phyloP scores from a whole-genome alignment of 2,113 vertebrate species.

The Serilophus lunatus region DNA sequence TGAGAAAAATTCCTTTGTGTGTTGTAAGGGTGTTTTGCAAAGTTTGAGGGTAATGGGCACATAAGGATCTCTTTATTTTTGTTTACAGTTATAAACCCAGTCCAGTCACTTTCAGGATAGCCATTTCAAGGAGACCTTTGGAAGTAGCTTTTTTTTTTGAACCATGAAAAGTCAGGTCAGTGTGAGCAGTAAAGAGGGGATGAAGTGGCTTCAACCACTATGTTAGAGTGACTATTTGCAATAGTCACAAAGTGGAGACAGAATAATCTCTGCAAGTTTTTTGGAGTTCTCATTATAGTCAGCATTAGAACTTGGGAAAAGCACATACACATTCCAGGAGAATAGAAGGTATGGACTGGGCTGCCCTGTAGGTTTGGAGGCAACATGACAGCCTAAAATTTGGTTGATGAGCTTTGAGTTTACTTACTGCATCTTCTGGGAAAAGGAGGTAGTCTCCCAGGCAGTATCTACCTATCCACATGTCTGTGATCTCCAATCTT shows the following conservation, averaged over 20 bases:
- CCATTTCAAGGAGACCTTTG: background rate
- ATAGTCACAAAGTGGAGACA: background rate
- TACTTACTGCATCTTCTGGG: background rate
- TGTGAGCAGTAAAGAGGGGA: background rate
- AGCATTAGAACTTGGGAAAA: background rate
- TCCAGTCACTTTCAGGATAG: background rate
- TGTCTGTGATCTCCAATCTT: background rate
- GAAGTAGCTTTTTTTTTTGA: background rate
- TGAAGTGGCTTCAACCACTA: background rate
- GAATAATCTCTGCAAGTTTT: background rate
- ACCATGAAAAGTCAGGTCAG: background rate
- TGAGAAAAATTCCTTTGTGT: background rate
- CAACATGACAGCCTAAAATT: background rate
- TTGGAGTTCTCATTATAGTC: background rate
- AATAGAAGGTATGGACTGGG: background rate
- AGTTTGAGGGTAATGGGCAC: background rate
- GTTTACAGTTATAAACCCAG: background rate
- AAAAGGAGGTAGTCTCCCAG: background rate
- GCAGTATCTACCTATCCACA: background rate
- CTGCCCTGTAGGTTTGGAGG: background rate
- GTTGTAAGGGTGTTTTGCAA: background rate
- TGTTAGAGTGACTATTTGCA: background rate
- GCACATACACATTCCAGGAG: background rate
- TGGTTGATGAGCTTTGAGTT: background rate
- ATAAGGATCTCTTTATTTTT: background rate